Base-by-base conservation (phyloP, 2,888 invertebrate species). In the Mellilla xanthometata region DNA sequence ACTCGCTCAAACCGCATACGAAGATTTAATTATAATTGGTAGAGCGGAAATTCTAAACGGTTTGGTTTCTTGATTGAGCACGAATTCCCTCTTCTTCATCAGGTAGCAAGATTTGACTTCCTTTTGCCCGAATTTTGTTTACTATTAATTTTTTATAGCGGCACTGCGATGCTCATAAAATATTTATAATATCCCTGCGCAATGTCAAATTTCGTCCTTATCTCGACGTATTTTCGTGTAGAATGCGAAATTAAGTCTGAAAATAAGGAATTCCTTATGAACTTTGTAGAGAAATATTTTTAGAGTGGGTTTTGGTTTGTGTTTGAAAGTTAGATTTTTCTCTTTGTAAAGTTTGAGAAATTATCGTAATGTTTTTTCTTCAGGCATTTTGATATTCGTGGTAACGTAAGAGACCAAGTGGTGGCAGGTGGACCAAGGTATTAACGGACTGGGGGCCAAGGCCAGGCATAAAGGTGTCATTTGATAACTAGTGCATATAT, bases 61-160 rank as follows among this genome's bases (percentile, higher is more conserved):
- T 75, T 71, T 65, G 58, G 63, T 59, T 70, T 49, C 36, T 41
- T 49, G 52, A 49, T 53, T 50, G 46, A 40, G 34, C 40, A 50
- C 43, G 74, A 69, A 66, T 72, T 67, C 78, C 71, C 83, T 84
- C 82, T 82, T 86, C 86, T 86, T 86, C 86, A 52, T 81, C 78
- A 54, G 68, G 81, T 84, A 78, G 76, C 84, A 86, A 83, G 83
- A n/a, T 68, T 85, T 78, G 86, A 85, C 86, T 86, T 82, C 82
- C 86, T 82, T 85, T 84, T 84, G 28, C 39, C 28, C 26, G 39
- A 24, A 8, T 38, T 12, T 22, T 24, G 9, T 12, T 33, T 31
- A 39, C 32, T 44, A 38, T 38, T 43, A 38, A 38, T 44, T 32
- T 38, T 33, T 39, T 32, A 39, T 38, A 36, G 42, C 38, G 12